Conservation (phyloP, 2,797 vertebrate species). For the Oreonectes daqikongensis region DNA sequence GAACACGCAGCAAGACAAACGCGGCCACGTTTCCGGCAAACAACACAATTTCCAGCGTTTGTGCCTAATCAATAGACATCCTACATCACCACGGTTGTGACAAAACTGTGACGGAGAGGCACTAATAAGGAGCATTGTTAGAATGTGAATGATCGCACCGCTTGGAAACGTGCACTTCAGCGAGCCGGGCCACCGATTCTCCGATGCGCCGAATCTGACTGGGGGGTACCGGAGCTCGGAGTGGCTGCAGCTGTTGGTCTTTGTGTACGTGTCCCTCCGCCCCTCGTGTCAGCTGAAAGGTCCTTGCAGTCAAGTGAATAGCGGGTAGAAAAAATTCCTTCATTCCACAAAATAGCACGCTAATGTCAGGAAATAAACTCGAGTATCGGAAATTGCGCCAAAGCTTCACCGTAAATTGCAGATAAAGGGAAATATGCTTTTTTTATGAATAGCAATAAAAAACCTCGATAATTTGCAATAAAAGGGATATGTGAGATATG, state of each 20-base stretch:
- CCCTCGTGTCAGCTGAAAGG: conserved; percentile 67
- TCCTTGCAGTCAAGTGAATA: conserved; percentile 68
- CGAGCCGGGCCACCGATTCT: conserved; percentile 40
- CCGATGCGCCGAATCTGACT: conserved; percentile 50
- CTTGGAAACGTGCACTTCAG: conserved; percentile 46
- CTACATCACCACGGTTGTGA: conserved; percentile 33
- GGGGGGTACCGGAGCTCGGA: conserved; percentile 66
- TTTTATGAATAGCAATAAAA: conserved; percentile 78
- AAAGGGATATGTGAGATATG: conserved; percentile 73
- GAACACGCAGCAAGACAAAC: conserved; percentile 27
- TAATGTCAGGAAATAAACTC: conserved; percentile 80
- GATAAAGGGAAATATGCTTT: conserved; percentile 64
- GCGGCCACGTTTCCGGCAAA: conserved; percentile 17
- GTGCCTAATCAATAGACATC: conserved; percentile 52
- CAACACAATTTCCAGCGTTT: conserved; percentile 57
- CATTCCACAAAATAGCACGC: conserved; percentile 76
- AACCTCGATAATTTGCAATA: conserved; percentile 76
- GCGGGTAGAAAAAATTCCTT: conserved; percentile 55
- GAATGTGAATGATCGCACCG: conserved; percentile 48
- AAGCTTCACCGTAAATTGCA: conserved; percentile 75
- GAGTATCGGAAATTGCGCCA: conserved; percentile 79
- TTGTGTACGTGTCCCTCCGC: conserved; percentile 67
- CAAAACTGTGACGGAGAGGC: conserved; percentile 37
- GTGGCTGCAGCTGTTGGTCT: conserved; percentile 82
- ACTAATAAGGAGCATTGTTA: conserved; percentile 62